Evolutionary conservation across 2,797 vertebrate species (phyloP).

Genomic region (Pseudomugil gertrudae): DNA sequence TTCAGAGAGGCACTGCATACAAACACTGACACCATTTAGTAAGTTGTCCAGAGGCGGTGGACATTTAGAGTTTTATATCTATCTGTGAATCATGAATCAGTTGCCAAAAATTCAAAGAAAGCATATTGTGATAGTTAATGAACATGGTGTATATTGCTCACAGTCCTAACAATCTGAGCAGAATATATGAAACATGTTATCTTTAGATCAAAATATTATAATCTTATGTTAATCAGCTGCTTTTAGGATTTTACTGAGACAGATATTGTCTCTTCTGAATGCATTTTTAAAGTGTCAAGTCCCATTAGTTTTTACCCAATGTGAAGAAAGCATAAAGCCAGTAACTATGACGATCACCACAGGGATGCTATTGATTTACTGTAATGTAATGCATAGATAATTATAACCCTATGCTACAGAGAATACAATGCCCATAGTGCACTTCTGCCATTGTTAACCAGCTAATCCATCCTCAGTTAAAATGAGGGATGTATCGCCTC

Average conservation of each 20-base stretch:
- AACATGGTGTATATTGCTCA: conserved; percentile 18
- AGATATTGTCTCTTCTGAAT: conserved; percentile 39
- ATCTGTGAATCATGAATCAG: conserved; percentile 37
- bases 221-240: conserved; percentile 40
- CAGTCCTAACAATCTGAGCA: conserved; percentile 22
- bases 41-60: conserved; percentile 36
- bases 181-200: conserved; percentile 28
- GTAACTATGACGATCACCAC: conserved; percentile 45
- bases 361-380: conserved; percentile 52
- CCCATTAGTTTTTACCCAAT: conserved; percentile 57
- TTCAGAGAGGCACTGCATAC: conserved; percentile 32
- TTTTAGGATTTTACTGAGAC: conserved; percentile 48
- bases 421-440: conserved; percentile 60
- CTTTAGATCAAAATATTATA: conserved; percentile 28
- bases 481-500: conserved; percentile 34
- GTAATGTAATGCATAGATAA: conserved; percentile 68
- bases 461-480: conserved; percentile 39
- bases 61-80: conserved; percentile 37
- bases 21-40: conserved; percentile 22
- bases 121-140: conserved; percentile 32
- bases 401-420: conserved; percentile 60
- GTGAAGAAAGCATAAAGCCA: conserved; percentile 34
- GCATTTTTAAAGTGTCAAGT: conserved; percentile 58
- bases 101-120: conserved; percentile 63
- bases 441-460: conserved; percentile 53